Percentiles rank a stretch among this genome's conserved stretches.
Evolutionary conservation across 2,113 vertebrate species (phyloP).

Genomic region (Australoheros scitulus): DNA sequence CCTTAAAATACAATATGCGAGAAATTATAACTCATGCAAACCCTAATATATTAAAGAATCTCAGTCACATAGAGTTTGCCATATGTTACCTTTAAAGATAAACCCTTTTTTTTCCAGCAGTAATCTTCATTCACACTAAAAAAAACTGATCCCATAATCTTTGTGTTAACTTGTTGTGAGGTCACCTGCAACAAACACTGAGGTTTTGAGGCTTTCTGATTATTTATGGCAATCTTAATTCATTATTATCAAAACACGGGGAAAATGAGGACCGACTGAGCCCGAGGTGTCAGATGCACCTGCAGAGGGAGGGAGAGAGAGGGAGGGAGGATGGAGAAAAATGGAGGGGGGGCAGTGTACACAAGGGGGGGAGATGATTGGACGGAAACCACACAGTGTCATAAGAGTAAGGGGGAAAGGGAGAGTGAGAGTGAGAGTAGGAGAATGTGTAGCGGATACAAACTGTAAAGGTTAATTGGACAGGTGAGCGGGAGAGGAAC

Average conservation of each 20-base stretch:
- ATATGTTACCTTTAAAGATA: too few relatives aligned
- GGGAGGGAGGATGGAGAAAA: background rate
- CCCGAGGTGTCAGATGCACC: slow-evolving; percentile 36
- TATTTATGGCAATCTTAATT: background rate
- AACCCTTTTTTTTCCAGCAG: too few relatives aligned
- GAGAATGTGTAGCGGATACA: slow-evolving; percentile 68
- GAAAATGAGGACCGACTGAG: slow-evolving; percentile 25
- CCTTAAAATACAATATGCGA: too few relatives aligned
- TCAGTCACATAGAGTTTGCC: too few relatives aligned
- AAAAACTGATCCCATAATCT: background rate
- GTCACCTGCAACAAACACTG: background rate
- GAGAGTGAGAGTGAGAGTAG: background rate
- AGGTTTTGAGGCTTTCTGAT: background rate
- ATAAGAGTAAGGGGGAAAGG: background rate
- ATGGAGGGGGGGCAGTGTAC: background rate
- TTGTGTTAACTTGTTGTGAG: background rate
- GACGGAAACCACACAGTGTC: slow-evolving; percentile 21
- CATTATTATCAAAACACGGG: slow-evolving; percentile 26
- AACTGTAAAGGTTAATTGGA: slow-evolving; percentile 88
- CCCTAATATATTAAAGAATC: too few relatives aligned
- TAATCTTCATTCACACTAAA: too few relatives aligned
- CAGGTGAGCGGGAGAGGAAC: slow-evolving; percentile 88
- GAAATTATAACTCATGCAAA: too few relatives aligned
- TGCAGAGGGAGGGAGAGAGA: background rate
- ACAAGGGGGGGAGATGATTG: slow-evolving; percentile 36